Evolutionary conservation across 2,888 invertebrate species (phyloP), one percentile per base, ranked within the genome.

Genomic region (Augiades crinisus): DNA sequence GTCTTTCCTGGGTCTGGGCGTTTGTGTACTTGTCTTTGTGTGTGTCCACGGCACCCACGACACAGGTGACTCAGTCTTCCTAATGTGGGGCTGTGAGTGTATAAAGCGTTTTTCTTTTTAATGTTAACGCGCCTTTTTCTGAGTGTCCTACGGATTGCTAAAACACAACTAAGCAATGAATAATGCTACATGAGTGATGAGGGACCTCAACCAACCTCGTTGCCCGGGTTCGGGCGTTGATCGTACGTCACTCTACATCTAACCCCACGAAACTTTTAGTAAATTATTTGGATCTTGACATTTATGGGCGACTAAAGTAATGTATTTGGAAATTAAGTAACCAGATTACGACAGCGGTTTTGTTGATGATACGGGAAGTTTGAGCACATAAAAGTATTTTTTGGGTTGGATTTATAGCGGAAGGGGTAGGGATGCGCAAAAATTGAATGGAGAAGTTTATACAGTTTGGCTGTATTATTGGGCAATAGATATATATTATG

Each of bases 321-420:
- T 81, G 72, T 80, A 76, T 83, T 75, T 78, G 73, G 72, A 75
- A 83, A 80, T 83, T 80, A 83, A 80, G 79, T 80, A 78, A 76
- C 76, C 71, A 75, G 72, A 73, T 78, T 81, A 81, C 73, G 71
- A 70, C 69, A 68, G 71, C 63, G 74, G 72, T 74, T 77, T 76
- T 78, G 76, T 79, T 78, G 78, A 80, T 79, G 78, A 73, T 69
- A 72, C 65, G 68, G 76, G 69, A 80, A 78, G 66, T 70, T 72
- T 59, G 63, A 61, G 62, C 57, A 71, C 75, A 78, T 82, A 81
- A 82, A 83, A 72, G 73, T 76, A 79, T 80, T 81, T 81, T 79
- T 77, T 67, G 67, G 66, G 65, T 65, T 64, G 65, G 76, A 81
- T 81, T 81, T 81, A 83, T 83, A 64, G 68, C 71, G 58, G 62